These are phyloP conservation scores for Bombus haemorrhoidalis DNA, from an alignment of 1,140 invertebrate species.

Conservation along the genomic window DNA sequence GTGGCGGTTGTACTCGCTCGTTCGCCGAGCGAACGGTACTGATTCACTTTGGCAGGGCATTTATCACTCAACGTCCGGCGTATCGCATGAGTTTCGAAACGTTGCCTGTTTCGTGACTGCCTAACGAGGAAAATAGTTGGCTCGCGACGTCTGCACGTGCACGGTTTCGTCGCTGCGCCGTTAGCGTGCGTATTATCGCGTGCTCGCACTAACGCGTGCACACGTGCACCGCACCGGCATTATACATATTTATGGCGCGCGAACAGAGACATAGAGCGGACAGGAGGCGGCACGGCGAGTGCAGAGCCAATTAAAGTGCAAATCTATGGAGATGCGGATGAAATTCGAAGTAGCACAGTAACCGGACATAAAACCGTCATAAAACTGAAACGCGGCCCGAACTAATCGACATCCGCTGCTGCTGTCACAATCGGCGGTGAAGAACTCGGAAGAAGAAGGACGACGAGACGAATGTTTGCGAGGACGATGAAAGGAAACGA, in stretches of 20 bases:
- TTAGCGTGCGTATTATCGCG: conserved; percentile 8
- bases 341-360: conserved; percentile 75
- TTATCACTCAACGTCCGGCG: conserved; percentile 49
- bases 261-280: conserved; percentile 29
- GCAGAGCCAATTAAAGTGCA: conserved; percentile 80
- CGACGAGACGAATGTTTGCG: neutral
- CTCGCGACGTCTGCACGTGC: neutral
- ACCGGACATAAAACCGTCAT: conserved; percentile 70
- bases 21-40: neutral
- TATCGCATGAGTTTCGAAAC: conserved; percentile 45
- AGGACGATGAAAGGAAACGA: neutral
- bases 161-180: neutral
- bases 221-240: conserved; percentile 29
- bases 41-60: conserved; percentile 52
- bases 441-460: neutral
- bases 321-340: conserved; percentile 79
- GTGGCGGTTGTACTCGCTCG: neutral
- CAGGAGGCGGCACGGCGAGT: conserved; percentile 29
- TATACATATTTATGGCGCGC: conserved; percentile 67
- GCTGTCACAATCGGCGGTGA: neutral
- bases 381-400: conserved; percentile 63
- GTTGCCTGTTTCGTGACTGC: conserved; percentile 51
- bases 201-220: neutral
- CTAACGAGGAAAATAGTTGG: conserved; percentile 52
- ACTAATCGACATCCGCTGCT: conserved; percentile 52